Base-by-base conservation (phyloP, 2,888 invertebrate genomes). In the Chydorus sphaericus region DNA sequence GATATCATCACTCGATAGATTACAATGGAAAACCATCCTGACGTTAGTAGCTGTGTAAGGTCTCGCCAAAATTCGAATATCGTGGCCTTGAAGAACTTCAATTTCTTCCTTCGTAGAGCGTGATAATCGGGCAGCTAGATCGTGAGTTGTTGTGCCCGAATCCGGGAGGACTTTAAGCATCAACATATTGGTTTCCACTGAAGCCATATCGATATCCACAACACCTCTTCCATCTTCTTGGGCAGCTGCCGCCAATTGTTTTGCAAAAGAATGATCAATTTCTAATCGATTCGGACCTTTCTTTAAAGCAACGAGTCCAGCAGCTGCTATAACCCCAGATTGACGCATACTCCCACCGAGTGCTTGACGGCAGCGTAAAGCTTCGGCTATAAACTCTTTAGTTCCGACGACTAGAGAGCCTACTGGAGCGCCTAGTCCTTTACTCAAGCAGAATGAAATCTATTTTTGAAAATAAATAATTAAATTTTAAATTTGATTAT, bases 331-430 rank as follows among this genome's bases (percentile, higher is more conserved):
- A 49, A 94, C 75, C 5, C 97, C 96, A 39, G 77, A 80, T 72
- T 97, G 96, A 57, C 96, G 76, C 91, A 92, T 88, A 1, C 86
- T 92, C 30, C 96, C 96, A 23, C 97, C 96, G 44, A 97, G 69
- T 49, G 82, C 85, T 73, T 96, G 94, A 55, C 93, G 78, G 37
- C 80, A 64, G 55, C 89, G 78, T 10, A 81, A 77, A 0, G 90
- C 90, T 65, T 89, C 89, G 16, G 57, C 39, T 54, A 90, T 81
- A 64, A 91, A 90, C 28, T 72, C 74, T 60, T 75, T 77, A 2
- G 77, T 77, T 1, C 94, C 94, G 3, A 82, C 82, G 4, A 96
- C 70, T 8, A 91, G 70, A 0, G 92, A 88, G 0, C 96, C 96
- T 2, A 85, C 79, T 0, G 96, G 96, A 30, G 89, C 85, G 2